phyloP scores from a whole-genome alignment of 2,888 invertebrate species.

The Acrobasis consociella region DNA sequence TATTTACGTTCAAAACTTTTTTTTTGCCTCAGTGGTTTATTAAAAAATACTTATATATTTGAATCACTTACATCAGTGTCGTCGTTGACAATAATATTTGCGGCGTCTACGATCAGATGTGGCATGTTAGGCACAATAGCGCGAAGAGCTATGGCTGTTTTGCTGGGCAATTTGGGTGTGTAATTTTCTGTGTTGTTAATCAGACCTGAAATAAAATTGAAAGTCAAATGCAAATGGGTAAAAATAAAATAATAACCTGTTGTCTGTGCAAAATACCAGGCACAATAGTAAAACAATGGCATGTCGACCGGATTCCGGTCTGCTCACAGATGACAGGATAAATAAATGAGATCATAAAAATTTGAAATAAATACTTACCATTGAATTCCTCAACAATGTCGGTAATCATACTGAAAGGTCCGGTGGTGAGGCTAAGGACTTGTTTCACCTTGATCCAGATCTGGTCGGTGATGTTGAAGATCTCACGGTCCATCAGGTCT shows the following conservation, averaged over 20 bases:
- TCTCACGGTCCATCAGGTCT: conserved; percentile 60
- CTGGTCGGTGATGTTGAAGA: conserved; percentile 54
- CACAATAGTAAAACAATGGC: too few relatives aligned
- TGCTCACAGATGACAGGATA: too few relatives aligned
- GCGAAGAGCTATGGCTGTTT: conserved; percentile 44
- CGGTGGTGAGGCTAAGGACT: conserved; percentile 43
- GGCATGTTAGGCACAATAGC: conserved; percentile 55
- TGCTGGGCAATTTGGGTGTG: conserved; percentile 47
- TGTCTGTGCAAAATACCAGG: too few relatives aligned
- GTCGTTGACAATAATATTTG: conserved; percentile 50
- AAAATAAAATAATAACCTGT: too few relatives aligned
- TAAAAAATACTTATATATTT: background rate
- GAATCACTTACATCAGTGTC: conserved; percentile 55
- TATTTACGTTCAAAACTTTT: too few relatives aligned
- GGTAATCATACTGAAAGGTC: conserved; percentile 54
- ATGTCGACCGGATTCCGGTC: too few relatives aligned
- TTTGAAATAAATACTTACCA: background rate
- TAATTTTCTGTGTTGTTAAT: conserved; percentile 39
- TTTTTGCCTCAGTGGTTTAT: background rate
- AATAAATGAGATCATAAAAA: too few relatives aligned
- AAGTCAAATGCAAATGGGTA: too few relatives aligned
- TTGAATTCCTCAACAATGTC: conserved; percentile 49
- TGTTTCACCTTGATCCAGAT: conserved; percentile 62
- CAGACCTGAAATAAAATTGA: conserved; percentile 42
- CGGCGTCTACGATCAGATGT: conserved; percentile 51